Evolutionary conservation across 2,797 vertebrate genomes (phyloP), one percentile per base, ranked within the genome.

Genomic region (Onychomys leucogaster): DNA sequence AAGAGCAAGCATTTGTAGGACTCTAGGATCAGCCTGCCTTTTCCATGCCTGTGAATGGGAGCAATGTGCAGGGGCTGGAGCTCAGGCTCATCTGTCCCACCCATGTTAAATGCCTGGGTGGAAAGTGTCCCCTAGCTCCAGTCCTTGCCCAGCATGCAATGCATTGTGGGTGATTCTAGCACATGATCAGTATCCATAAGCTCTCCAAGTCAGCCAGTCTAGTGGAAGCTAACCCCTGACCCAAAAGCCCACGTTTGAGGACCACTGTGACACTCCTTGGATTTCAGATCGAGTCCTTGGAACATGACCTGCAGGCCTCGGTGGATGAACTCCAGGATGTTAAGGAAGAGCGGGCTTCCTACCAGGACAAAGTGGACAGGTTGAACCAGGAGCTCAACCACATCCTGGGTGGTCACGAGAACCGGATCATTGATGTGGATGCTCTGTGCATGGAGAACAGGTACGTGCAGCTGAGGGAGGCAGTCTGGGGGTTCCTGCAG

Each of bases 391-490:
- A 99, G 96, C 99, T 99, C 88, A 99, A 99, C 98, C 99, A 99
- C 89, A 98, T 99, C 69, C 98, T 99, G 57, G 99, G 99, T 2
- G 99, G 99, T 5, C 99, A 99, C 2, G 99, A 99, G 76, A 99
- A 99, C 46, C 99, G 99, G 3, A 99, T 99, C 84, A 99, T 99
- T 0, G 99, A 99, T 2, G 97, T 99, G n/a, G 99, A 99, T 0
- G 99, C 99, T 0, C 98, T 99, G 3, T 99, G 99, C 97, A 99
- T 99, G 99, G 99, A 99, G 98, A 99, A 99, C 98, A 99, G 99
- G 99, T 99, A 65, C 95, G 99, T 97, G 34, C 80, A 19, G 6
- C 25, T n/a, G 17, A 16, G 16, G 34, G 52, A 37, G 61, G 37
- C 5, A 4, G 32, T 5, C 77, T 17, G 5, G 76, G 57, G 25